Conservation (phyloP, 2,113 vertebrate genomes). For the Pituophis catenifer region DNA sequence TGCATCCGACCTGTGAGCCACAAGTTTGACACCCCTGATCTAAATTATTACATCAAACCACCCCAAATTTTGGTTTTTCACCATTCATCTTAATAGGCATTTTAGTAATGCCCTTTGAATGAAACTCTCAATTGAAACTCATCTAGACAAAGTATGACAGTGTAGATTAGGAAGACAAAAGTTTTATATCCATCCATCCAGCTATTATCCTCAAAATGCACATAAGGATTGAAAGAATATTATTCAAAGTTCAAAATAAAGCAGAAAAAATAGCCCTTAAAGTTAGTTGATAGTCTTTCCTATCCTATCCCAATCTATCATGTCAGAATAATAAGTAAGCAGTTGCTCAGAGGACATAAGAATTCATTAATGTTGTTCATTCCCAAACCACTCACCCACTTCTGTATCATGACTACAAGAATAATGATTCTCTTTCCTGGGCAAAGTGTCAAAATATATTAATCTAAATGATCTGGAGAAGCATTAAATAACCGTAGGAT, state of each 20-base stretch:
- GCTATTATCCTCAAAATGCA: not conserved
- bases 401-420: not conserved
- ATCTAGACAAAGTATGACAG: not conserved
- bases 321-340: not conserved
- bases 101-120: not conserved
- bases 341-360: not conserved
- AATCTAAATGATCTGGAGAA: not conserved
- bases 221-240: not conserved
- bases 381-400: not conserved
- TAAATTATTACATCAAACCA: not conserved
- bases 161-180: not conserved
- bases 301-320: not conserved
- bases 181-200: not conserved
- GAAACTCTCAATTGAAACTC: not conserved
- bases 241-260: not conserved
- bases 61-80: not conserved
- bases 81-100: not conserved
- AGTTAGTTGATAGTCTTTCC: not conserved
- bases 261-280: not conserved
- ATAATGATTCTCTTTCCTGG: not conserved
- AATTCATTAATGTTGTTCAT: not conserved
- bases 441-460: not conserved
- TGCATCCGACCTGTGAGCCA: too few relatives aligned
- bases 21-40: not conserved
- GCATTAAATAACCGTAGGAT: not conserved